Percentiles rank a stretch among this genome's conserved stretches.
Evolutionary conservation across 2,113 vertebrate genomes (phyloP).

Genomic region (Oreamnos americanus): DNA sequence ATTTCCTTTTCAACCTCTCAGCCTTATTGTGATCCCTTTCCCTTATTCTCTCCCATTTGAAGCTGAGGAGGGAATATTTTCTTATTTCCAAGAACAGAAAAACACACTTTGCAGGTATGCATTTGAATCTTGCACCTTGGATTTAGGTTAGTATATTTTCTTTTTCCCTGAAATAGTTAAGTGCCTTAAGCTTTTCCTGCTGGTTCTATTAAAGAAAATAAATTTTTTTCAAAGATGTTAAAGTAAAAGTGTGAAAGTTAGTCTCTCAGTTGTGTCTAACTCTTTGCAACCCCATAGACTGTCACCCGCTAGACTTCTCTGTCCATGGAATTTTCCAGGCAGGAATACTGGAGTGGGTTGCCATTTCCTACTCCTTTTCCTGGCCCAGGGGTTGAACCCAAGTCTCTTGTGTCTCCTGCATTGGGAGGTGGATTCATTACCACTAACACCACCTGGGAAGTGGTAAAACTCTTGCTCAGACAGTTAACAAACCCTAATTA

Average conservation of each 20-base stretch:
- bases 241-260: background rate
- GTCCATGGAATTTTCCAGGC: background rate
- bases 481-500: background rate
- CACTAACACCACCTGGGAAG: background rate
- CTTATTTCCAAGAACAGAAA: slow-evolving; percentile 5
- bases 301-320: background rate
- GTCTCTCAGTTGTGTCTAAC: background rate
- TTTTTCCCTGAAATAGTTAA: background rate
- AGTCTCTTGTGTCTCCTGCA: background rate
- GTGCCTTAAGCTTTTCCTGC: background rate
- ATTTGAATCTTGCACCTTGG: background rate
- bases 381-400: background rate
- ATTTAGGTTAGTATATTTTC: background rate
- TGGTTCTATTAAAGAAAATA: background rate
- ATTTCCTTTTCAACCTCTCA: background rate
- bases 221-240: background rate
- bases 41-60: background rate
- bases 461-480: background rate
- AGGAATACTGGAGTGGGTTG: background rate
- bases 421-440: background rate
- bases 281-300: background rate
- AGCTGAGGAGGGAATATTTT: background rate
- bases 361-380: background rate
- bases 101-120: background rate
- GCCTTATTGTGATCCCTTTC: background rate